Evolutionary conservation across 2,113 vertebrate genomes (phyloP), one percentile per base, ranked within the genome.

Genomic region (Furnarius figulus): DNA sequence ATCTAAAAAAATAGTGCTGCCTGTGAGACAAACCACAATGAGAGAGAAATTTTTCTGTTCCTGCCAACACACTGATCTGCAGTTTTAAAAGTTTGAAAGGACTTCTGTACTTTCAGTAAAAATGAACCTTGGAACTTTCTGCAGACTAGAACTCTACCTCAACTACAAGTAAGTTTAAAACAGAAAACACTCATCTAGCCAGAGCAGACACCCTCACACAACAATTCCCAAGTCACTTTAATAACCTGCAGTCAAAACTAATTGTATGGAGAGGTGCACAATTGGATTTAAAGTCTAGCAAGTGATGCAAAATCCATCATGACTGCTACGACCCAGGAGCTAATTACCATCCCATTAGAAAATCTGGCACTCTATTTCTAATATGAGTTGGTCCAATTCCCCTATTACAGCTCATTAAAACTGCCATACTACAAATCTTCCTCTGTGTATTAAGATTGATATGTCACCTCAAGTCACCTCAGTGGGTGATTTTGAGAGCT

Each of bases 321-420:
- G 33, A 85, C 50, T 74, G 89, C 59, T 77, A 30, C 4, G 13
- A 93, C 65, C 63, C 71, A 79, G 55, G 58, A 91, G 74, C 79
- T 94, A 94, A 95, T 95, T 94, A 95, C 52, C 75, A 93, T 74
- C 67, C 68, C 65, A 95, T 95, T 93, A 93, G 79, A 90, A 95
- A 90, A 84, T 63, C 1, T 86, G 71, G 87, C 90, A 95, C 74
- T 86, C 55, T 80, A 71, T 86, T 95, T 96, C 70, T 79, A 59
- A 62, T 88, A 66, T 44, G 50, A 92, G 55, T 92, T 88, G 58
- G 55, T 88, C 85, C 80, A 90, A 37, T 92, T 93, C 52, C 56
- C 65, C 83, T 93, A 71, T 62, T 86, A 92, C 19, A 90, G 89
- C 80, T 96, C 92, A 96, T 96, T 96, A 95, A 96, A 96, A 93